These are phyloP conservation scores for Mastigias papua DNA, from an alignment of 30 jellyfish, hydroid and myxozoan genomes.

Conservation along the genomic window DNA sequence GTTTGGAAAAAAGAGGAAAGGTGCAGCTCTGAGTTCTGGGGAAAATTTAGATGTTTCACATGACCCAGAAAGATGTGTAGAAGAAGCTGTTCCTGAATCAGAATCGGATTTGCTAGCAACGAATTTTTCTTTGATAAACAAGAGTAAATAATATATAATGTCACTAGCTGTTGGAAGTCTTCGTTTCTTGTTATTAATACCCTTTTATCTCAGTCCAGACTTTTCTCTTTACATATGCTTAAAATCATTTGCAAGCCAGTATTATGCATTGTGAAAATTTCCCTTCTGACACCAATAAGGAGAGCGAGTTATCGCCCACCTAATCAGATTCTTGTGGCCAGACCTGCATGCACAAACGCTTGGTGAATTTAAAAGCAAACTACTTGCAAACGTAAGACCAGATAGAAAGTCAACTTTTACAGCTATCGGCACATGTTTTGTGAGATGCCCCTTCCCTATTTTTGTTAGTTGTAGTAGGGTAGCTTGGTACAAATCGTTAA, in stretches of 20 bases:
- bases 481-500: no score
- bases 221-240: neutral
- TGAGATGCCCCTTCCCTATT: no score
- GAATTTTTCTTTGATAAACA: neutral
- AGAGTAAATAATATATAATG: neutral
- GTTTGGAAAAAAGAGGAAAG: no score
- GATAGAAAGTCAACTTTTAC: no score
- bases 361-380: no score
- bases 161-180: neutral
- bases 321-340: neutral
- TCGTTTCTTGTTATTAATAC: neutral
- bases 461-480: no score
- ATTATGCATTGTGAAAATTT: neutral
- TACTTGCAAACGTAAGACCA: no score
- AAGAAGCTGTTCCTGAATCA: neutral
- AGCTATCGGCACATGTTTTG: no score
- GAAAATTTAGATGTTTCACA: no score
- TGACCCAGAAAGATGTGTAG: no score
- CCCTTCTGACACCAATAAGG: slow-evolving; percentile 1
- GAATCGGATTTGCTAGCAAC: neutral
- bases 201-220: neutral
- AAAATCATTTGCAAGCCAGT: neutral
- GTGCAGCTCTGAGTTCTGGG: no score
- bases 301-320: neutral
- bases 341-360: no score